Evolutionary conservation across 2,113 vertebrate species (phyloP).

Genomic region (Argyrosomus japonicus): DNA sequence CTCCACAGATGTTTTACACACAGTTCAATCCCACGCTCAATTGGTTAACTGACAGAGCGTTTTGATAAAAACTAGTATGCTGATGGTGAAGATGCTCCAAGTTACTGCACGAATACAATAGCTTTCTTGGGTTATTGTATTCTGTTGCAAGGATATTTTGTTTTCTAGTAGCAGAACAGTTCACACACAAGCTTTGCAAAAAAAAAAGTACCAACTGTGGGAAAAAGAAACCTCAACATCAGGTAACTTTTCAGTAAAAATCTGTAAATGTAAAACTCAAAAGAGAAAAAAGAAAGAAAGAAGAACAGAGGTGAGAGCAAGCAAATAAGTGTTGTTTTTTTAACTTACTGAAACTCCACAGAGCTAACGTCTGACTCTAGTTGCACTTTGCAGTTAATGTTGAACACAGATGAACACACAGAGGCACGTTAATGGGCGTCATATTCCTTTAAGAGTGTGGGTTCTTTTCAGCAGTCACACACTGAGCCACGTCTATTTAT

Average conservation of each 20-base stretch:
- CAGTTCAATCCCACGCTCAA: conserved; percentile 48
- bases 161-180: not conserved
- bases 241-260: not conserved
- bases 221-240: not conserved
- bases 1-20: conserved; percentile 56
- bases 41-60: conserved; percentile 50
- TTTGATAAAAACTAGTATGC: conserved; percentile 13
- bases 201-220: not conserved
- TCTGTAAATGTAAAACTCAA: not conserved
- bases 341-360: conserved; percentile 11
- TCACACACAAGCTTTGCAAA: not conserved
- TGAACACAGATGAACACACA: not conserved
- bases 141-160: not conserved
- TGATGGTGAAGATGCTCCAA: not conserved
- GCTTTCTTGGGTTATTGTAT: not conserved
- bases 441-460: conserved; percentile 75
- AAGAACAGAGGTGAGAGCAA: not conserved
- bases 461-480: conserved; percentile 62
- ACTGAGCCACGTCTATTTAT: conserved; percentile 72
- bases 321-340: not conserved
- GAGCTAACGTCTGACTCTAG: not conserved
- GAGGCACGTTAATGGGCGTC: not conserved
- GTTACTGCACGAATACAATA: not conserved
- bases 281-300: not conserved
- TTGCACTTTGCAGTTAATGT: conserved; percentile 9